Base-by-base conservation (phyloP, 2,113 vertebrate species). In the Semicossyphus pulcher region DNA sequence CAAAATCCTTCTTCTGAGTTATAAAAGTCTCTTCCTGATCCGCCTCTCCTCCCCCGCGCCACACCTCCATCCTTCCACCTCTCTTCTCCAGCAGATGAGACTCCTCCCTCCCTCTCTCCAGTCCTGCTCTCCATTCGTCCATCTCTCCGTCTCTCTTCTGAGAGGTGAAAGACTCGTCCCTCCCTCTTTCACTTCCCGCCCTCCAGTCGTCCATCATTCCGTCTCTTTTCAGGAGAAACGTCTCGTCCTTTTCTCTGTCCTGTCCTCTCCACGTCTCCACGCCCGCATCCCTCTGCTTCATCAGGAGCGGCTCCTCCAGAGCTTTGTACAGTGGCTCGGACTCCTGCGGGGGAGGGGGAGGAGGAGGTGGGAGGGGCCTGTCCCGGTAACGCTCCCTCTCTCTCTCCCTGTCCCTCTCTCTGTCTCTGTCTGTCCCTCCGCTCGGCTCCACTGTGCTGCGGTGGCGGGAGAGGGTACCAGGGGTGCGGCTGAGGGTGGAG, bases 261-360 rank as follows among this genome's bases (percentile, higher is more conserved):
- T 80, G 85, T 15, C 81, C 73, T 68, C 86, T 63, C 90, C 89
- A 90, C 1, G 85, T 56, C 3, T 90, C 91, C 1, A 73, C 39
- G 11, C 72, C 37, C 5, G 69, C 51, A 20, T 92, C 89, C 81
- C 86, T 91, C 83, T 71, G 87, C 71, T 72, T 91, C 32, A 91
- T 86, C 49, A 94, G 83, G 47, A 92, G 88, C 0, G 93, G 90
- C 65, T 93, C 92, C 86, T 97, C 96, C 77, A 97, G 90, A 49
- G 95, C 96, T 80, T 96, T 97, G 91, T 97, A 97, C 73, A 97
- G 92, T 53, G 95, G 93, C 91, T 97, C 95, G 0, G 95, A 94
- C 47, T 95, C 93, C 81, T 92, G 91, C 0, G 94, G 94, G 0
- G 92, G 91, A 4, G 92, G 82, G 0, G 94, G 94, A 28, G 94